A percentile compares a stretch with the other conserved stretches of the same genome.
These are phyloP conservation scores for Drosophila santomea DNA, from an alignment of 1,140 invertebrate species.

Conservation along the genomic window DNA sequence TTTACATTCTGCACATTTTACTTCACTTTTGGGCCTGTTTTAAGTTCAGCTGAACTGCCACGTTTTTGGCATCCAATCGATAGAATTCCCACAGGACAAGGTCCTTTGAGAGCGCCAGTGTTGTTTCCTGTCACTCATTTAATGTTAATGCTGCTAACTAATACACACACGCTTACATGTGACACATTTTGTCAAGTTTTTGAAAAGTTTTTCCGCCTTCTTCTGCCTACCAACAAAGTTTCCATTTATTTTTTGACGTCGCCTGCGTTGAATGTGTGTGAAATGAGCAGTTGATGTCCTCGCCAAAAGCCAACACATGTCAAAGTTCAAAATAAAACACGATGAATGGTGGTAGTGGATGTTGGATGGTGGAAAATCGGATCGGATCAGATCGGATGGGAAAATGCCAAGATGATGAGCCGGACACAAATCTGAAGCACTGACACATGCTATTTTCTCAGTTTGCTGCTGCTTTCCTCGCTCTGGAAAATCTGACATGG, in stretches of 20 bases:
- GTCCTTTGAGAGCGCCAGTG: slow-evolving; percentile 19
- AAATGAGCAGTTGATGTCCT: slow-evolving; percentile 72
- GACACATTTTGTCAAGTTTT: slow-evolving; percentile 75
- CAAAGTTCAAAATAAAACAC: slow-evolving; percentile 78
- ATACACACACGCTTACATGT: slow-evolving; percentile 48
- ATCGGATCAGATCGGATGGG: neutral
- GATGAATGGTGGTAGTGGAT: slow-evolving; percentile 5
- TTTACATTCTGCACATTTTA: too few relatives aligned
- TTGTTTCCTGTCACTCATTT: slow-evolving; percentile 76
- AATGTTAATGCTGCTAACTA: slow-evolving; percentile 68
- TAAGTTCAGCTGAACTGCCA: too few relatives aligned
- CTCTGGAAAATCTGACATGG: neutral
- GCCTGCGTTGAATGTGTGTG: slow-evolving; percentile 12
- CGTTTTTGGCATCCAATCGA: slow-evolving; percentile 14
- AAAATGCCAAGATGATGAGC: slow-evolving; percentile 23
- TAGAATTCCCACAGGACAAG: slow-evolving; percentile 14
- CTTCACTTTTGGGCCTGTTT: too few relatives aligned
- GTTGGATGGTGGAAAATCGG: slow-evolving; percentile 10
- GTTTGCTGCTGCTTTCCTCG: slow-evolving; percentile 19
- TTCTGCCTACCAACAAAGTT: slow-evolving; percentile 50
- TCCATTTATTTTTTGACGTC: slow-evolving; percentile 15
- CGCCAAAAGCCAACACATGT: slow-evolving; percentile 75
- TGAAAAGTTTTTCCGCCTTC: slow-evolving; percentile 62
- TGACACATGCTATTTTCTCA: slow-evolving; percentile 19
- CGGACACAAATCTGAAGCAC: slow-evolving; percentile 34